Percentiles rank a stretch among this genome's conserved stretches.
phyloP scores from a whole-genome alignment of 2,888 invertebrate genomes.

The Apomyelois bistriatella region DNA sequence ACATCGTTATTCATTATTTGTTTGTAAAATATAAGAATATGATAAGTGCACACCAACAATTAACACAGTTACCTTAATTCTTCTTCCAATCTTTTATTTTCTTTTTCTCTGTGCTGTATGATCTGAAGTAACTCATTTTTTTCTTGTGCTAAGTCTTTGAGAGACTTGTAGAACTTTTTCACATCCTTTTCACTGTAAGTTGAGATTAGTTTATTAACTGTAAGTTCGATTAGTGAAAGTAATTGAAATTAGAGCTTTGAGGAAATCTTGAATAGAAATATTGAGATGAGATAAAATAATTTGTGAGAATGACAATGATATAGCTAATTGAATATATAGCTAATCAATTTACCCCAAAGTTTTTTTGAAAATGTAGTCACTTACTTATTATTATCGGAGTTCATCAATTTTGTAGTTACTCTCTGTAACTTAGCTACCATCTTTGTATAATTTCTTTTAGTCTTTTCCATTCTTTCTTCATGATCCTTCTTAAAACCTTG shows the following conservation, averaged over 20 bases:
- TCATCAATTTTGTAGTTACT: constrained; percentile 67
- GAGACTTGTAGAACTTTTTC: constrained; percentile 69
- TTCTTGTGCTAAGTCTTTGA: constrained; percentile 80
- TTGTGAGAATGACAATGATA: too few species aligned
- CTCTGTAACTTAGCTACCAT: constrained; percentile 65
- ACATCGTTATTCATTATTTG: too few species aligned
- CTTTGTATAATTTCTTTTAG: constrained; percentile 58
- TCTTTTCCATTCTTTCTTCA: constrained; percentile 64
- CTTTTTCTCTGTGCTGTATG: constrained; percentile 67
- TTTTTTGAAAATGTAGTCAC: too few species aligned
- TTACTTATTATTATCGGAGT: constrained; percentile 58
- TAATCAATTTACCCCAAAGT: too few species aligned
- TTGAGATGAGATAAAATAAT: too few species aligned
- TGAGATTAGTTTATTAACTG: too few species aligned
- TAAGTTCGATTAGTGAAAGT: too few species aligned
- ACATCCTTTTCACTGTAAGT: constrained; percentile 64
- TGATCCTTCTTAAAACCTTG: constrained; percentile 58
- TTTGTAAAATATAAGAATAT: too few species aligned
- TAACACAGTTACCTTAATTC: constrained; percentile 47
- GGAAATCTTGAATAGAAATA: too few species aligned
- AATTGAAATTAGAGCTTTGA: too few species aligned
- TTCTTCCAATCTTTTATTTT: constrained; percentile 51
- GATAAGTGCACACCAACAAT: too few species aligned
- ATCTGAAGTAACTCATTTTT: constrained; percentile 82
- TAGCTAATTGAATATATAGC: too few species aligned